Conservation (phyloP, 2,797 vertebrate genomes). For the Hypotaenidia okinawae region DNA sequence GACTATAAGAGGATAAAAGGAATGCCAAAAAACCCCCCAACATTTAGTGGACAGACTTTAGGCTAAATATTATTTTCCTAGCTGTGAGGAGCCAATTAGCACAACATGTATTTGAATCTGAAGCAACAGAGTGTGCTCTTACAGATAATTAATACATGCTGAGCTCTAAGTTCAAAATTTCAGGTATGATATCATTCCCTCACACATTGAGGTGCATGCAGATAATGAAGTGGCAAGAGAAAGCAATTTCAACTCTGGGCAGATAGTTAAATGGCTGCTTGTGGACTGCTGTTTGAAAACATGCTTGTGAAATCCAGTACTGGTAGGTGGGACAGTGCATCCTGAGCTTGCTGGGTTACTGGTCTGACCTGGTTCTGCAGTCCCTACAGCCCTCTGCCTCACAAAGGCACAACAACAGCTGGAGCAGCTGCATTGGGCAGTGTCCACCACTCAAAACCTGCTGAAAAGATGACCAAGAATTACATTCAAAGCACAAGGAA, state of each 20-base stretch:
- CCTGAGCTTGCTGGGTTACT: not conserved
- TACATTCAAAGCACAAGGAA: not conserved
- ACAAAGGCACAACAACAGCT: not conserved
- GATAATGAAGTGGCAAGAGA: not conserved
- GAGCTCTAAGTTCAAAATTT: constrained; percentile 29
- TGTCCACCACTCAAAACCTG: not conserved
- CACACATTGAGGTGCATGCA: not conserved
- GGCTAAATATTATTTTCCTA: not conserved
- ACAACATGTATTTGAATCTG: not conserved
- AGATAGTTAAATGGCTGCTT: not conserved
- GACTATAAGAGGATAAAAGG: not conserved
- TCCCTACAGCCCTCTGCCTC: not conserved
- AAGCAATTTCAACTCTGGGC: not conserved
- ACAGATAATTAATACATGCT: constrained; percentile 5
- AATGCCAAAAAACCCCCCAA: not conserved
- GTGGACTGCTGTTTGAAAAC: not conserved
- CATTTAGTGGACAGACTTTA: not conserved
- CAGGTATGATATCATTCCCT: not conserved
- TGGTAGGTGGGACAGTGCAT: not conserved
- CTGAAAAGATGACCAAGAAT: not conserved
- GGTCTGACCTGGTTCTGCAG: not conserved
- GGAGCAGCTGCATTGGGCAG: not conserved
- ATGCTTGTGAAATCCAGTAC: not conserved
- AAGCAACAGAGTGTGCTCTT: not conserved
- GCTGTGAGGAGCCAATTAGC: constrained; percentile 21